Conservation (phyloP, 2,113 vertebrate genomes). For the Ochotona princeps region DNA sequence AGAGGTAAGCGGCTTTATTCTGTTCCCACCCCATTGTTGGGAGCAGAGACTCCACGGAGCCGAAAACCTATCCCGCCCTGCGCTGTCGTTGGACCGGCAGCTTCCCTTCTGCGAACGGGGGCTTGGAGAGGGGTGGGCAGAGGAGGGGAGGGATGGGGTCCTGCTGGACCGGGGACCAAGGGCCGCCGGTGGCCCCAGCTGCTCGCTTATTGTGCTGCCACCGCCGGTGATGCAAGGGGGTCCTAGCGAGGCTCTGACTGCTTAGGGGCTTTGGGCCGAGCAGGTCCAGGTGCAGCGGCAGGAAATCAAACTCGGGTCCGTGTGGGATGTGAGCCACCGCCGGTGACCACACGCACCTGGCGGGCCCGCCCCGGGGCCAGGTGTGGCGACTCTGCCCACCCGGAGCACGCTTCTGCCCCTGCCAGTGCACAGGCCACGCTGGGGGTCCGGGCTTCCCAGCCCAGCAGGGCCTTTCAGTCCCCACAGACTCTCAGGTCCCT, state of each 20-base stretch:
- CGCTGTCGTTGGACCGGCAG: too few species aligned
- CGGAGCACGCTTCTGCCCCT: background rate
- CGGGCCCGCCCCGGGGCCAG: too few species aligned
- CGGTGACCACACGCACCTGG: background rate
- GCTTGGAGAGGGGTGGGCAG: too few species aligned
- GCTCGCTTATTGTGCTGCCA: too few species aligned
- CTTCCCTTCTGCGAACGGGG: too few species aligned
- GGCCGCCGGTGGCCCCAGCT: too few species aligned
- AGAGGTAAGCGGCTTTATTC: constrained; percentile 89
- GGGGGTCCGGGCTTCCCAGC: constrained; percentile 5
- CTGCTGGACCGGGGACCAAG: too few species aligned
- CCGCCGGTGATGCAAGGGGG: too few species aligned
- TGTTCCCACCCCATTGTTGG: background rate
- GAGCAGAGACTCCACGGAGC: background rate
- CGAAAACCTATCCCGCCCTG: background rate
- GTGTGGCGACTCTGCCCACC: too few species aligned
- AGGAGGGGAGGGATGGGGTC: too few species aligned
- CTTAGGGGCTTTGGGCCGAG: background rate
- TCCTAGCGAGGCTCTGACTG: too few species aligned
- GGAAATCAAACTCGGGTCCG: background rate
- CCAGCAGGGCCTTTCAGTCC: constrained; percentile 1
- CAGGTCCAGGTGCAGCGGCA: background rate
- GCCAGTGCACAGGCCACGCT: background rate
- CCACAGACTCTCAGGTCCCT: constrained; percentile 24
- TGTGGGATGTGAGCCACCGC: background rate